phyloP scores from a whole-genome alignment of 2,797 vertebrate genomes.

The Poecilia velifera region DNA sequence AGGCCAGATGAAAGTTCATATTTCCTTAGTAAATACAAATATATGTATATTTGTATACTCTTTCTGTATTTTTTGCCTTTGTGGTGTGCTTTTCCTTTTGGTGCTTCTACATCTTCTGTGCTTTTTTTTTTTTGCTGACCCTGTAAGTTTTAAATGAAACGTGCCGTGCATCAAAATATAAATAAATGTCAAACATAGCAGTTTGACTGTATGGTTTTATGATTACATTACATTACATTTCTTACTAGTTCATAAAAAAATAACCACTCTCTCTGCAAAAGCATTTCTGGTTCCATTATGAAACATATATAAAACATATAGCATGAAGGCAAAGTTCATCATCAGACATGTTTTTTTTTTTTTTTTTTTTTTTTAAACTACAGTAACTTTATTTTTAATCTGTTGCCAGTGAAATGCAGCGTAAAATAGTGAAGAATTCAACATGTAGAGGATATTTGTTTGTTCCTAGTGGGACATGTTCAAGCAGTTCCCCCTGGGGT shows the following conservation, averaged over 20 bases:
- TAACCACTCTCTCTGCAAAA: background rate
- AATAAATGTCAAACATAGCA: background rate
- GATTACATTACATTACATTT: background rate
- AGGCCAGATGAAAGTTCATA: background rate
- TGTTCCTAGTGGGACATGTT: background rate
- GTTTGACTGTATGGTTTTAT: background rate
- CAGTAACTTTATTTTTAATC: background rate
- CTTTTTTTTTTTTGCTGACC: background rate
- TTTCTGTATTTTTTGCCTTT: background rate
- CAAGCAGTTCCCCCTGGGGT: background rate
- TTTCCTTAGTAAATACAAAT: background rate
- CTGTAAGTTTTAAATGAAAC: background rate
- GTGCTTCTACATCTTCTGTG: background rate
- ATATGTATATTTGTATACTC: too few relatives aligned
- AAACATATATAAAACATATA: background rate
- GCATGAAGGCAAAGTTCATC: background rate
- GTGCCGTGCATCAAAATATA: background rate
- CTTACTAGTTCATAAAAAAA: background rate
- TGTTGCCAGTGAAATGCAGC: background rate
- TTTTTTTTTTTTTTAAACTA: background rate
- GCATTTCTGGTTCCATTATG: background rate
- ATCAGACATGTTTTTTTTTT: background rate
- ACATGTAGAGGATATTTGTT: background rate
- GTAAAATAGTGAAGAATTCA: background rate
- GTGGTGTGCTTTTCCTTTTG: background rate